Base-by-base conservation (phyloP, 2,888 invertebrate genomes). In the Diadegma fenestrale region DNA sequence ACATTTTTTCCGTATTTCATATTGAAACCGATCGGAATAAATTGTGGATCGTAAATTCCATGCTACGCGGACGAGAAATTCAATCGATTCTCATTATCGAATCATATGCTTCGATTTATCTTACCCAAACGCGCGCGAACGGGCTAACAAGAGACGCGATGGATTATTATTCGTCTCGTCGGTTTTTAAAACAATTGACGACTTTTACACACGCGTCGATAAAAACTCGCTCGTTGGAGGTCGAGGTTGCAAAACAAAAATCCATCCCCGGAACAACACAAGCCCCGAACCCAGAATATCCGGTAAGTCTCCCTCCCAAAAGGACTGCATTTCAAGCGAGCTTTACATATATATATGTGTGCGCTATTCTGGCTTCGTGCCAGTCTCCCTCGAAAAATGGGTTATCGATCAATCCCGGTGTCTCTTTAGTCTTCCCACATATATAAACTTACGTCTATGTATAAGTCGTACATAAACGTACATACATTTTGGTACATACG, bases 401-500 rank as follows among this genome's bases (percentile, higher is more conserved):
- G 91, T 91, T 91, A 92, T 91, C 91, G 91, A 92, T 91, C 90
- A 89, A 89, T 86, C 88, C 82, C 87, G 71, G 72, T 71, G 69
- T 84, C 58, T 51, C 73, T 68, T 61, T 72, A 30, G 30, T 80
- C 19, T 80, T 64, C 66, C 45, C 22, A 10, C 43, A 33, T 75
- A 64, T 54, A 71, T 61, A 82, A 63, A 43, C 45, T 43, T 45
- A 30, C 33, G n/a, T 63, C 30, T 75, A 45, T 37, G 37, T 63
- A 43, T 10, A 22, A 54, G 22, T 54, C 54, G 54, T 22, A 22
- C 54, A 54, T 54, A 54, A 54, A 22, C 19, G 10, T 51, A 1
- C 19, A 69, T 69, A 33, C n/a, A 19, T 69, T 37, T 37, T 10
- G 37, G 26, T 7, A 43, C 41, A 37, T 66, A 43, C 3, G 54